Evolutionary conservation across 1,140 invertebrate genomes (phyloP), one percentile per base, ranked within the genome.

Genomic region (Cardiocondyla obscurior): DNA sequence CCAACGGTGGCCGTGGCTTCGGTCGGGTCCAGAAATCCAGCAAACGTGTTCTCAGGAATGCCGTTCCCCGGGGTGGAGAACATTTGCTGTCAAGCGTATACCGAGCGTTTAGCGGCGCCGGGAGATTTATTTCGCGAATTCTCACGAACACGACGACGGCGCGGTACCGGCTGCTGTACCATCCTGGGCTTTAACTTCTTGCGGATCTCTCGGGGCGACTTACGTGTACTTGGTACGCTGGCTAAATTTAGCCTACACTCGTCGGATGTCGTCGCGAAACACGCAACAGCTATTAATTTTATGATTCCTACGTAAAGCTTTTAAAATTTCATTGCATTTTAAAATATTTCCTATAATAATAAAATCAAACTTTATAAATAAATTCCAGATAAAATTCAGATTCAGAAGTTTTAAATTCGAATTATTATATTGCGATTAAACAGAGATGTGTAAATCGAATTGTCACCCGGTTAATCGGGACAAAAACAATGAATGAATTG

Each of bases 41-140:
- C 84, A 84, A 92, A 92, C 91, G 87, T 91, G 91, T 93, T 91
- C 88, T 90, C 14, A 88, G 92, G 91, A 93, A 93, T 93, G 92
- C 87, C 57, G 91, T 90, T 85, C 10, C 46, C 25, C 74, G 65
- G 82, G 81, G 83, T 69, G 81, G 58, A 73, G 57, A 46, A 67
- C 46, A 42, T 67, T 86, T 62, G 33, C 53, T 81, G 62, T 79
- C 62, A 33, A 49, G 57, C 58, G 14, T 30, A 49, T 10, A 19
- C 53, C 65, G 51, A 73, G 30, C 64, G 85, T 86, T 87, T 86
- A 79, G 72, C 72, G 72, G 51, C 46, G 25, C 46, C 67, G n/a
- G 22, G 51, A 86, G 82, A 87, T 86, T 87, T 87, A 87, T 64
- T 74, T 84, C 28, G 42, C 76, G 42, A 87, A 87, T 87, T 62